These are phyloP conservation scores for Melanocharis versteri DNA, from an alignment of 2,113 vertebrate genomes.

Conservation along the genomic window DNA sequence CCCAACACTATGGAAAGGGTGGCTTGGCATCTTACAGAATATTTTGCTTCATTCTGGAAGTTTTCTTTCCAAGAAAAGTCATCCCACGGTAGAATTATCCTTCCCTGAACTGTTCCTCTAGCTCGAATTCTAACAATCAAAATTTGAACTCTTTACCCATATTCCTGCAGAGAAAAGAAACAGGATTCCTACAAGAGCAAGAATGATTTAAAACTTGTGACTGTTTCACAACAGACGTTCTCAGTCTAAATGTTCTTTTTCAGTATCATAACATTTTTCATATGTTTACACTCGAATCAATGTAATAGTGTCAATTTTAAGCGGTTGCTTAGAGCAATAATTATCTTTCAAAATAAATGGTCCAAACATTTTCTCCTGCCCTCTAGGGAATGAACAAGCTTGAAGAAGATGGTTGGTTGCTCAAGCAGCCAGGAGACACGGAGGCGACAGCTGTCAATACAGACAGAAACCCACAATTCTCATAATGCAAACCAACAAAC, in stretches of 20 bases:
- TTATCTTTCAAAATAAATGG: slow-evolving; percentile 1
- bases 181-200: neutral
- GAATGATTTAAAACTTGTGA: neutral
- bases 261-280: neutral
- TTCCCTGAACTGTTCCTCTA: neutral
- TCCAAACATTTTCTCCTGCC: neutral
- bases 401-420: neutral
- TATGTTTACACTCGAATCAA: neutral
- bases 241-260: neutral
- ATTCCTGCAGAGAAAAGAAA: neutral
- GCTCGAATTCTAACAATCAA: neutral
- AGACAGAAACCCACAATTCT: neutral
- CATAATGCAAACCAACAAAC: neutral
- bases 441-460: neutral
- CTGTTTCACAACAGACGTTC: neutral
- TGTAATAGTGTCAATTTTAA: neutral
- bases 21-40: neutral
- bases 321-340: neutral
- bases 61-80: neutral
- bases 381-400: neutral
- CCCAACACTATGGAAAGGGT: accelerated
- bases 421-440: neutral
- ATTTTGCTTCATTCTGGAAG: neutral
- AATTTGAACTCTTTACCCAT: neutral
- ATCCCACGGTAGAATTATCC: neutral